Percentiles rank a stretch among this genome's conserved stretches.
These are phyloP conservation scores for Thalassoma bifasciatum DNA, from an alignment of 2,113 vertebrate species.

Conservation along the genomic window DNA sequence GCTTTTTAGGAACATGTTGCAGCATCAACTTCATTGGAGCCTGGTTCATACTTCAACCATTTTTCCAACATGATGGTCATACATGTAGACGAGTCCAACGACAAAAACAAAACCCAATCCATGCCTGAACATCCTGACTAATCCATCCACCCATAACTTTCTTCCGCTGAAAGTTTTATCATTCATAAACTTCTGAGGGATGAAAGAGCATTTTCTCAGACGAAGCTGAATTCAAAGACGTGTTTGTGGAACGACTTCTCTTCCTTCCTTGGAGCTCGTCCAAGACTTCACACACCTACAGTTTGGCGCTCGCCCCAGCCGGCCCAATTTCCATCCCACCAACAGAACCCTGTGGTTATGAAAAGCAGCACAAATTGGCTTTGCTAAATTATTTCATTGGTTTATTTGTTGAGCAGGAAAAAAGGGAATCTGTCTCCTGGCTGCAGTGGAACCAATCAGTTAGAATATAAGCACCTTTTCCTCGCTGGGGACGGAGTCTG, in stretches of 20 bases:
- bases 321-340: slow-evolving; percentile 30
- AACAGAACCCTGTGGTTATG: slow-evolving; percentile 35
- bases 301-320: slow-evolving; percentile 7
- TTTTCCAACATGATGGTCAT: too few relatives aligned
- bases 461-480: slow-evolving; percentile 72
- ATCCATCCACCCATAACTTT: accelerated
- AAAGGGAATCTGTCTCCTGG: slow-evolving; percentile 24
- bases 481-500: slow-evolving; percentile 6
- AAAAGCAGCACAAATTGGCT: slow-evolving; percentile 51
- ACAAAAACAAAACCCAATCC: too few relatives aligned
- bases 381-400: slow-evolving; percentile 28
- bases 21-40: too few relatives aligned
- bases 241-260: neutral
- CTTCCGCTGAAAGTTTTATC: neutral
- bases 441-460: slow-evolving; percentile 65
- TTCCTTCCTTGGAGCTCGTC: slow-evolving; percentile 21
- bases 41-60: too few relatives aligned
- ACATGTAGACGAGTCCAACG: too few relatives aligned
- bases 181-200: neutral
- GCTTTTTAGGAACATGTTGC: too few relatives aligned
- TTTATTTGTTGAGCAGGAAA: slow-evolving; percentile 25
- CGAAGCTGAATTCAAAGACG: neutral
- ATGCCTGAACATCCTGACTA: too few relatives aligned
- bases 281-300: slow-evolving; percentile 1
- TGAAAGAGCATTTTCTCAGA: neutral